A percentile compares a stretch with the other conserved stretches of the same genome.
Evolutionary conservation across 2,113 vertebrate genomes (phyloP).

Genomic region (Neotragus moschatus): DNA sequence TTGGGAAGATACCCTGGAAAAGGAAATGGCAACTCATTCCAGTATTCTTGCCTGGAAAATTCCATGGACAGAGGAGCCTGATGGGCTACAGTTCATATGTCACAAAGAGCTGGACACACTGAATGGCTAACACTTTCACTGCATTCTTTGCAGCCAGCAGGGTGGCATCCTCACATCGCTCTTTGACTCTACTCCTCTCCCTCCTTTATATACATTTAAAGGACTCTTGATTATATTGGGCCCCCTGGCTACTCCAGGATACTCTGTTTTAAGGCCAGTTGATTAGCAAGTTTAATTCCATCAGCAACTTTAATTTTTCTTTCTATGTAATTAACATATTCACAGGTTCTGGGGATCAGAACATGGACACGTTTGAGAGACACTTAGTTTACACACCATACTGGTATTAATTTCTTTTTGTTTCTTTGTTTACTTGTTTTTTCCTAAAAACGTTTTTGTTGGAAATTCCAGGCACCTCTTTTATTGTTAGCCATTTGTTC

Average conservation of each 20-base stretch:
- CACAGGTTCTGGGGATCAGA: not conserved
- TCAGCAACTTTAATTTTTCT: not conserved
- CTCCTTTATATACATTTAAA: not conserved
- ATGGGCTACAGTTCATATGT: not conserved
- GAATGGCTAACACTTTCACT: not conserved
- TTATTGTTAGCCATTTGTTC: not conserved
- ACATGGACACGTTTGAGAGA: not conserved
- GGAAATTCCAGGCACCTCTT: not conserved
- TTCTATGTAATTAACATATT: not conserved
- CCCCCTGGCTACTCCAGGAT: not conserved
- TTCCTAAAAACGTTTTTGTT: not conserved
- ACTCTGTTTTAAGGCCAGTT: not conserved
- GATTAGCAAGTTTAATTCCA: not conserved
- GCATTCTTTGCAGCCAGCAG: not conserved
- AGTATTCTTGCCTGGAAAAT: not conserved
- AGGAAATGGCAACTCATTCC: not conserved
- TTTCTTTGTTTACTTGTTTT: not conserved
- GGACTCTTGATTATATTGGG: not conserved
- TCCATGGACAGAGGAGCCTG: not conserved
- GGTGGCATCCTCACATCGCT: not conserved
- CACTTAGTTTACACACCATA: not conserved
- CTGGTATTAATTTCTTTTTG: not conserved
- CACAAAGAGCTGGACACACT: not conserved
- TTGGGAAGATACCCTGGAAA: not conserved
- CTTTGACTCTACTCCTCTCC: not conserved